Base-by-base conservation (phyloP, 2,113 vertebrate genomes). In the Antennarius striatus region DNA sequence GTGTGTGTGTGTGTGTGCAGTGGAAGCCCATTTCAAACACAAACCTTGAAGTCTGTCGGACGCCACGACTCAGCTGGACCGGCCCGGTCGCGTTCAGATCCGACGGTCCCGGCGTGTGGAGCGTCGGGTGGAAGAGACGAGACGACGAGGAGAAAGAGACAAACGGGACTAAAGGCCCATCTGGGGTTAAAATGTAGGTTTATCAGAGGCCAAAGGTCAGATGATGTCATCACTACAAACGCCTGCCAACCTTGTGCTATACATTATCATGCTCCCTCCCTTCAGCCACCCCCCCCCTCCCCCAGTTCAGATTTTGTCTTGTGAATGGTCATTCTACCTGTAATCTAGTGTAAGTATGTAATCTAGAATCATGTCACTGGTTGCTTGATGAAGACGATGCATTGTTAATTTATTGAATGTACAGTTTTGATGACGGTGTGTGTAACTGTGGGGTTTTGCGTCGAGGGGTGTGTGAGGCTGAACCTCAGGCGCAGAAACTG, bases 21-120 rank as follows among this genome's bases (percentile, higher is more conserved):
- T 99, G 91, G 97, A 99, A 87, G 97, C 97, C 72, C 96, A 97
- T 89, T 99, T 99, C 86, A 99, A 99, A 91, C 97, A 99, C 92
- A 99, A 99, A 90, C 97, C 97, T 66, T 99, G 95, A 92, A 53
- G 17, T 11, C 63, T 6, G 40, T 68, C 40, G 50, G 46, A 62
- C 30, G 66, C 48, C 68, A 17, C 42, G 42, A 36, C 59, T 69
- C 59, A 70, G 39, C 59, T 36, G 65, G 70, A 61, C 50, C 15
- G 48, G 51, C 49, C 16, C 61, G 22, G 75, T 79, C 75, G 62
- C 65, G 48, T 62, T 80, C 51, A 56, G 64, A 85, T 71, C 80
- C 71, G 73, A 82, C 78, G 66, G 43, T 14, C 46, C 62, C 67
- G 68, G 53, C 30, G 45, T 2, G 47, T 55, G 56, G 15, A 36